Percentiles rank a stretch among this genome's conserved stretches.
phyloP scores from a whole-genome alignment of 2,888 invertebrate species.

The Lasioglossum marginatum region DNA sequence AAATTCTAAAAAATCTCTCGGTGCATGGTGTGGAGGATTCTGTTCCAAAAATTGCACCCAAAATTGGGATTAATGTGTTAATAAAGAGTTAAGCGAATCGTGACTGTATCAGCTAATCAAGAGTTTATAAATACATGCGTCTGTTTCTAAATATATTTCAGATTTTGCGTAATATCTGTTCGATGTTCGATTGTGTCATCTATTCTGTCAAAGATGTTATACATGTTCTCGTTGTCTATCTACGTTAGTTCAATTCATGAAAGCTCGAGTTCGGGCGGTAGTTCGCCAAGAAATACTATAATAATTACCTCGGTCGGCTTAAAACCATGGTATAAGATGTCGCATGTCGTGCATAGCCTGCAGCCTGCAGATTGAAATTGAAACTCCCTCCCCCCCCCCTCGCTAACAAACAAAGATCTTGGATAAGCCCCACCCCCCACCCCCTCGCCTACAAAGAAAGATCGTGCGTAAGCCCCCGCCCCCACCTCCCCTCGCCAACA shows the following conservation, averaged over 20 bases:
- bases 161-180: slow-evolving; percentile 73
- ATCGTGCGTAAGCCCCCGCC: no score
- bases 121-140: slow-evolving; percentile 77
- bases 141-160: slow-evolving; percentile 74
- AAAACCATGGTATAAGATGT: slow-evolving; percentile 94
- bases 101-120: slow-evolving; percentile 74
- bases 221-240: slow-evolving; percentile 18
- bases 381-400: no score
- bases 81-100: slow-evolving; percentile 30
- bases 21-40: not conserved
- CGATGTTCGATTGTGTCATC: slow-evolving; percentile 52
- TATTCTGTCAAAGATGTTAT: slow-evolving; percentile 58
- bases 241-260: not conserved
- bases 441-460: no score
- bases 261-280: not conserved
- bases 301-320: slow-evolving; percentile 92
- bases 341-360: slow-evolving; percentile 99
- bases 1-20: not conserved
- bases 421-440: no score
- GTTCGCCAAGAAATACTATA: not conserved
- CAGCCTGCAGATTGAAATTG: slow-evolving; percentile 99
- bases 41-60: not conserved
- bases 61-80: slow-evolving; percentile 25
- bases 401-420: no score
- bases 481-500: no score